Evolutionary conservation across 2,888 invertebrate species (phyloP).

Genomic region (Papilio gigon): DNA sequence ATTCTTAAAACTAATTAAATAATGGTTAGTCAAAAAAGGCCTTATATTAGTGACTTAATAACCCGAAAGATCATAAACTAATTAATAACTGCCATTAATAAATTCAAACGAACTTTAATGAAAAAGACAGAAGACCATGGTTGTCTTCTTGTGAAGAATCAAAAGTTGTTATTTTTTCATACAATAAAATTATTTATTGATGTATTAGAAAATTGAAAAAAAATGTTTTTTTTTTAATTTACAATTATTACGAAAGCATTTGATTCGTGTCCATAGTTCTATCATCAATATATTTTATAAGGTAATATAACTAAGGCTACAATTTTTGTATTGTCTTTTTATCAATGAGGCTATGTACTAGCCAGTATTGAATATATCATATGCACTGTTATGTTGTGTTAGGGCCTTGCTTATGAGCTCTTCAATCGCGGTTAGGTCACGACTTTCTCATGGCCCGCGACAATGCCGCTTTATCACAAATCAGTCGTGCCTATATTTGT

Average conservation of each 20-base stretch:
- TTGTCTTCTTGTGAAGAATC: neutral
- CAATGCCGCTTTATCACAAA: conserved; percentile 47
- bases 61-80: neutral
- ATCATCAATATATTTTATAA: too few relatives aligned
- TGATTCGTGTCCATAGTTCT: neutral
- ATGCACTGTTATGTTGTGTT: conserved; percentile 36
- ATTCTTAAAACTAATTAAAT: too few relatives aligned
- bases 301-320: neutral
- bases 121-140: neutral
- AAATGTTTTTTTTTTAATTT: neutral
- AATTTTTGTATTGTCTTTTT: neutral
- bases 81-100: neutral
- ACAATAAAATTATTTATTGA: too few relatives aligned
- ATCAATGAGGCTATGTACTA: neutral
- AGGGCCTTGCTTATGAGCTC: conserved; percentile 46
- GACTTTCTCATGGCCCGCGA: conserved; percentile 52
- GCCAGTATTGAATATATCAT: neutral
- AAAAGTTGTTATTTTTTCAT: too few relatives aligned
- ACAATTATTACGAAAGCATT: neutral
- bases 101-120: neutral
- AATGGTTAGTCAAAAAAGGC: too few relatives aligned
- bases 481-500: conserved; percentile 44
- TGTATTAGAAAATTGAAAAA: neutral
- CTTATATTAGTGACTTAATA: neutral
- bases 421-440: conserved; percentile 49